phyloP scores from a whole-genome alignment of 1,140 invertebrate genomes.

The Drosophila sp. region DNA sequence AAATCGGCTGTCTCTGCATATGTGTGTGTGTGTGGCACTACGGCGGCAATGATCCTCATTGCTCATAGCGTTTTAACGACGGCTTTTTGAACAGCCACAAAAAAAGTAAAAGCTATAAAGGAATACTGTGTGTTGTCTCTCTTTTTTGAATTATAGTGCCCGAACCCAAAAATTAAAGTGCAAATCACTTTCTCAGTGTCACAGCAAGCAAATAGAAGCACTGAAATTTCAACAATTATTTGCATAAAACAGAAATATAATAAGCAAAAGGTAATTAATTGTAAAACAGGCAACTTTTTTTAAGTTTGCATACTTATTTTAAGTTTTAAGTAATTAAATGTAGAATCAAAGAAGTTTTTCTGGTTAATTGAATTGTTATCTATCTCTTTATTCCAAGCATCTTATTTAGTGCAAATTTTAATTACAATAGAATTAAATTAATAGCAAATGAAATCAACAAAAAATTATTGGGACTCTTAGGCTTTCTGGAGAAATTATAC shows the following conservation, averaged over 20 bases:
- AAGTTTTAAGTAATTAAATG: background rate
- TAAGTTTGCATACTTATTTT: background rate
- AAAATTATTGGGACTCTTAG: too few species aligned
- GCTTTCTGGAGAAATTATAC: too few species aligned
- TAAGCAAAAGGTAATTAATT: background rate
- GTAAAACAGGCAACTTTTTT: background rate
- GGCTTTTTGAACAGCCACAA: slow-evolving; percentile 2
- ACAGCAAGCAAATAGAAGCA: background rate
- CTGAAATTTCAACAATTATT: background rate
- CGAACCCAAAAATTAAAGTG: background rate
- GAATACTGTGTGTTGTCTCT: background rate
- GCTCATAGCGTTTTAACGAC: slow-evolving; percentile 3
- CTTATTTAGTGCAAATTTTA: background rate
- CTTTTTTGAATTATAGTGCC: background rate
- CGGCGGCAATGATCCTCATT: background rate
- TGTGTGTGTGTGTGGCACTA: background rate
- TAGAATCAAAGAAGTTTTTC: background rate
- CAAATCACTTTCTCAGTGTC: background rate
- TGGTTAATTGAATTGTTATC: background rate
- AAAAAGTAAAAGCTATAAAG: background rate
- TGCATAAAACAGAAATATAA: background rate
- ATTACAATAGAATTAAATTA: background rate
- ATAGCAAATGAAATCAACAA: background rate
- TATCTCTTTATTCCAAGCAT: too few species aligned
- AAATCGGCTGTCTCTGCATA: background rate